These are phyloP conservation scores for Falco cherrug DNA, from an alignment of 2,797 vertebrate genomes.

Conservation along the genomic window DNA sequence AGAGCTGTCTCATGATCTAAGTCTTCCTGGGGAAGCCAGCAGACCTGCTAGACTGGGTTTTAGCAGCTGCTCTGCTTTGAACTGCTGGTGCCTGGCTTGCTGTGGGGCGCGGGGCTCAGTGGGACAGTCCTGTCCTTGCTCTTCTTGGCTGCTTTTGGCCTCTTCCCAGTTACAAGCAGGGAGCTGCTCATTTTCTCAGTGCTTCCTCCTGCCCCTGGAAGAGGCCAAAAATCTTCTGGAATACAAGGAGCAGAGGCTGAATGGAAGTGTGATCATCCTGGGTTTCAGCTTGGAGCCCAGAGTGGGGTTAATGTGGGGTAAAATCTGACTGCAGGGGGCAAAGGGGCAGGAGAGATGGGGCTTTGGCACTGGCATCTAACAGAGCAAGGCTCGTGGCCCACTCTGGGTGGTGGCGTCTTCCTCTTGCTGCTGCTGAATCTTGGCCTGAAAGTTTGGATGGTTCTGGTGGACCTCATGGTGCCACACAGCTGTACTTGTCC, in stretches of 20 bases:
- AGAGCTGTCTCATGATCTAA: background rate
- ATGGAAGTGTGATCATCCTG: background rate
- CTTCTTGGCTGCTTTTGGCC: background rate
- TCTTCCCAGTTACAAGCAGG: background rate
- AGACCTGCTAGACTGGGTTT: background rate
- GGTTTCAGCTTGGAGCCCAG: background rate
- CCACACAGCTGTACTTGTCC: no score
- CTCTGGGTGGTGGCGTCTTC: background rate
- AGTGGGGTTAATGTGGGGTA: background rate
- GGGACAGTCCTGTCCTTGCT: background rate
- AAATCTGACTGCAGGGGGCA: background rate
- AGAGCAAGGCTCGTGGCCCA: accelerated
- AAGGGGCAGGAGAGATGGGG: background rate
- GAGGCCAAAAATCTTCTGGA: background rate
- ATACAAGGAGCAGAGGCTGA: background rate
- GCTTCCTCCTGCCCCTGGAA: background rate
- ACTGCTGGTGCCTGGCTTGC: background rate
- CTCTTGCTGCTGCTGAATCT: background rate
- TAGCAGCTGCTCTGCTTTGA: background rate
- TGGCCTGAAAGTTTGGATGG: background rate
- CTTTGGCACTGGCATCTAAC: background rate
- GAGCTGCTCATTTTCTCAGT: background rate
- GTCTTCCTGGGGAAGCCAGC: background rate
- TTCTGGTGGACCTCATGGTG: background rate
- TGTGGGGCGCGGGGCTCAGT: background rate